These are phyloP conservation scores for Sebastes dallii DNA, from an alignment of 2,797 vertebrate species.

Conservation along the genomic window DNA sequence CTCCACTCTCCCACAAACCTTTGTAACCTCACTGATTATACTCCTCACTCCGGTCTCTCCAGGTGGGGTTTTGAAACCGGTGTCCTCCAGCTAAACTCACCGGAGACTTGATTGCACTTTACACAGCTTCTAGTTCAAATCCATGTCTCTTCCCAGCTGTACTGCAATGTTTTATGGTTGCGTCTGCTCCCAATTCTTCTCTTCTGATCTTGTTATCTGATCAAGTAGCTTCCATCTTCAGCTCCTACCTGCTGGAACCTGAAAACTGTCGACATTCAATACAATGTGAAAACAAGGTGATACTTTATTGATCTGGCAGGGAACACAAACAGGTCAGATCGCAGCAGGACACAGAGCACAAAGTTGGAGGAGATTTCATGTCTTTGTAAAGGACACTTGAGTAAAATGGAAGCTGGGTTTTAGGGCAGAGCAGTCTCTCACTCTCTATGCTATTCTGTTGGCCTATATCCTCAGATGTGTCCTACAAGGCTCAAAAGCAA, in stretches of 20 bases:
- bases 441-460: not conserved
- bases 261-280: conserved; percentile 33
- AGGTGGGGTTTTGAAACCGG: conserved; percentile 31
- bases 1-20: conserved; percentile 60
- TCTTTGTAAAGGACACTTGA: conserved; percentile 37
- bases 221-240: conserved; percentile 8
- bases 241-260: not conserved
- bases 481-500: conserved; percentile 6
- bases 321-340: conserved; percentile 36
- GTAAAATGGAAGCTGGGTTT: conserved; percentile 24
- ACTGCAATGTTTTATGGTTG: conserved; percentile 15
- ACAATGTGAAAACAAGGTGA: conserved; percentile 49
- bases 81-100: conserved; percentile 68
- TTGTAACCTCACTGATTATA: conserved; percentile 59
- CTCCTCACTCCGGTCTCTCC: conserved; percentile 36
- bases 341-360: conserved; percentile 20
- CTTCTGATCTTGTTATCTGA: conserved; percentile 16
- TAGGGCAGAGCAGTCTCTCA: not conserved
- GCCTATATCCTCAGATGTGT: conserved; percentile 19
- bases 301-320: conserved; percentile 44
- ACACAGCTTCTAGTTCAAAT: conserved; percentile 49
- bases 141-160: conserved; percentile 23
- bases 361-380: conserved; percentile 23
- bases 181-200: conserved; percentile 23
- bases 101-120: conserved; percentile 53